Conservation (phyloP, 2,113 vertebrate species). For the Festucalex cinctus region DNA sequence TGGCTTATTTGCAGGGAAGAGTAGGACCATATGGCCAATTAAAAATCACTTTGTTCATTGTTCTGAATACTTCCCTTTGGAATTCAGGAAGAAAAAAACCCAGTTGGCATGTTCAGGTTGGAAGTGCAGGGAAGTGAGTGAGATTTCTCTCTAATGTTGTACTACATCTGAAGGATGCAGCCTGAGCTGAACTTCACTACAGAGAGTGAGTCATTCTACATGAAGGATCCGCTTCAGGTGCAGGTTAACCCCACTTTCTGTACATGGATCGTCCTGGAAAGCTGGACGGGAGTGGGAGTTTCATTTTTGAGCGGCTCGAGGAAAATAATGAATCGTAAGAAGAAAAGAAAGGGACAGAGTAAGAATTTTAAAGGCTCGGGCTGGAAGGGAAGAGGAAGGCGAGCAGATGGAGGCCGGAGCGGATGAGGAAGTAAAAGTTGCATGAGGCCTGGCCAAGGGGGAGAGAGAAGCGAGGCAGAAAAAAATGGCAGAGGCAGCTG, state of each 20-base stretch:
- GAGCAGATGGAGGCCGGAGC: constrained; percentile 53
- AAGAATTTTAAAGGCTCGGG: constrained; percentile 14
- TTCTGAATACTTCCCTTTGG: constrained; percentile 54
- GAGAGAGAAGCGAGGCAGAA: constrained; percentile 58
- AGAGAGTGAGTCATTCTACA: constrained; percentile 39
- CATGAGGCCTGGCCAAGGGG: constrained; percentile 64
- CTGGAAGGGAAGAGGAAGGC: constrained; percentile 17
- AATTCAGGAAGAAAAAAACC: constrained; percentile 42
- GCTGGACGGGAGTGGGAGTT: constrained; percentile 6
- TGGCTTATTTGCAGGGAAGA: constrained; percentile 41
- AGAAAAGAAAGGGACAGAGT: constrained; percentile 2
- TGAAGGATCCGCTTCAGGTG: constrained; percentile 34
- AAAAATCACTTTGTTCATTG: constrained; percentile 67
- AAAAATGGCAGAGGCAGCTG: constrained; percentile 33
- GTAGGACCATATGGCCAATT: constrained; percentile 70
- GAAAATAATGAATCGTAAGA: constrained; percentile 3
- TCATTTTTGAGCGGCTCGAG: background rate
- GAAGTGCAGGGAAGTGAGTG: constrained; percentile 19
- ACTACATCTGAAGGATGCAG: constrained; percentile 27
- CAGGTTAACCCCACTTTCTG: constrained; percentile 25
- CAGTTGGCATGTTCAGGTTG: constrained; percentile 43
- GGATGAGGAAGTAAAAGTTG: constrained; percentile 64
- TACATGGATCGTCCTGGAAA: constrained; percentile 16
- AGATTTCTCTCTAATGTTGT: constrained; percentile 39
- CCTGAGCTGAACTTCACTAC: constrained; percentile 19